Evolutionary conservation across 2,888 invertebrate species (phyloP).

Genomic region (Augochlorella aurata): DNA sequence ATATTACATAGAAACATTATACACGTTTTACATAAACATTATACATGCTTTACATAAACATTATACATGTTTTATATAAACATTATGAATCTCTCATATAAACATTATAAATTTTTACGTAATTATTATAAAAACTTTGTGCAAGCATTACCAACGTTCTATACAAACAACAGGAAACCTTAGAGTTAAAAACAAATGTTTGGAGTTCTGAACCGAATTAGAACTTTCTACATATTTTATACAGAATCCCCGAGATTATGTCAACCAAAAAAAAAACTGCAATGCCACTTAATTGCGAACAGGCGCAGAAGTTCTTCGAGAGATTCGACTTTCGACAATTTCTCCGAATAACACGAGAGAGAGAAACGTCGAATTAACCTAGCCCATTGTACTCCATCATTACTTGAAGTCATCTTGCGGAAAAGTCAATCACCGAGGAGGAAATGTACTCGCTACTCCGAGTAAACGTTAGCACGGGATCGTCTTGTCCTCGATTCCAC

Average conservation of each 20-base stretch:
- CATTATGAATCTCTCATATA: no score
- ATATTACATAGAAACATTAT: no score
- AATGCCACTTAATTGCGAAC: not conserved
- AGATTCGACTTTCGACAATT: constrained; percentile 16
- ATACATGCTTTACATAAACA: no score
- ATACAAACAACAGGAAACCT: no score
- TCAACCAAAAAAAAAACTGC: not conserved
- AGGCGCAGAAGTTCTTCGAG: not conserved
- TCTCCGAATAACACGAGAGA: not conserved
- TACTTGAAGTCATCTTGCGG: constrained; percentile 13
- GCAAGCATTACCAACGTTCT: no score
- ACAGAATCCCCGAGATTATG: not conserved
- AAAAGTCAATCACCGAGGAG: constrained; percentile 27
- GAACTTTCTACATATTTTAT: not conserved
- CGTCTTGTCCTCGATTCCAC: constrained; percentile 31
- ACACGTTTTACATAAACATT: no score
- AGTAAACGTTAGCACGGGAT: not conserved
- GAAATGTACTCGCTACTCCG: constrained; percentile 31
- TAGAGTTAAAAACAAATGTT: not conserved
- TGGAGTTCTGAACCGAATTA: not conserved
- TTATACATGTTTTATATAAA: no score
- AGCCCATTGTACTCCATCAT: not conserved
- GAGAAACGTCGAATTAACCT: constrained; percentile 1
- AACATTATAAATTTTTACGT: no score
- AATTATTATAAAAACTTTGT: no score